Base-by-base conservation (phyloP, 1,140 invertebrate species). In the Calliopsis andreniformis region DNA sequence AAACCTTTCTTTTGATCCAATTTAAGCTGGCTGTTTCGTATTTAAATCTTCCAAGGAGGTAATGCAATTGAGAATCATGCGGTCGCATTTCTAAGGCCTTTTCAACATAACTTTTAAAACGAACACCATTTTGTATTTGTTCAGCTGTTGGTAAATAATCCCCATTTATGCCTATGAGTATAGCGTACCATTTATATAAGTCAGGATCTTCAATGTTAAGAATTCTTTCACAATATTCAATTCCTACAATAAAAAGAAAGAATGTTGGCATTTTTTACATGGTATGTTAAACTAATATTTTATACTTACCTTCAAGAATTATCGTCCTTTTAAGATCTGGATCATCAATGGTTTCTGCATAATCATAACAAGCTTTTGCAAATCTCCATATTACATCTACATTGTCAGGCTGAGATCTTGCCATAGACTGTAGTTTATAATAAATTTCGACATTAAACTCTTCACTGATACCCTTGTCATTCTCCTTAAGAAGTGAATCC, bases 181-280 rank as follows among this genome's bases (percentile, higher is more conserved):
- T 95, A 10, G 96, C 96, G 89, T 94, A 96, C 96, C 96, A 97
- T 91, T 97, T 97, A 87, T 97, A 96, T 35, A 94, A 92, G 85
- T 96, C 93, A 1, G 93, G 89, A 87, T 93, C 92, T 20, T 92
- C 83, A 4, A 92, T 86, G 76, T 94, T 86, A 12, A 97, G 83
- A 70, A 95, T 92, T 85, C 89, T 87, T 79, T 94, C 90, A 70
- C 95, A 96, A 79, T 93, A 93, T 45, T 93, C 91, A 64, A 94
- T 92, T 82, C 94, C 95, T 95, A 77, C 70, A 80, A 82, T 61
- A 79, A 28, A 79, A 28, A 64, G 68, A 51, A 63, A 61, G 32
- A 68, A n/a, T 14, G 16, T 45, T 43, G 43, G 16, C 43, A 14
- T 3, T 30, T 18, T 35, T 70, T 69, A 25, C 5, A 12, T 20